Evolutionary conservation across 2,888 invertebrate genomes (phyloP), one percentile per base, ranked within the genome.

Genomic region (Palloptera scutellata): DNA sequence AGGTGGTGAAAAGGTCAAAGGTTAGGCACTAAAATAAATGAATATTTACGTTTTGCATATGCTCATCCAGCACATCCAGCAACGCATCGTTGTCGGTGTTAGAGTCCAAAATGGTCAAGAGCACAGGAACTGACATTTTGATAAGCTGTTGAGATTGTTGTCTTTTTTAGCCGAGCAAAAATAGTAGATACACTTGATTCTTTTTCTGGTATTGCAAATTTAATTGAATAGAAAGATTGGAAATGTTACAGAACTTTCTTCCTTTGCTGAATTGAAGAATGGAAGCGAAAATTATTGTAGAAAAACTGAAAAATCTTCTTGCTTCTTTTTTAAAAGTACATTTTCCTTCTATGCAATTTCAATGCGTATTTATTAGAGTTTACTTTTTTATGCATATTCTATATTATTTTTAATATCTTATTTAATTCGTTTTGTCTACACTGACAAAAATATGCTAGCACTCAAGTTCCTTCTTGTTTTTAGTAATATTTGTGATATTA

Each of bases 41-140:
- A 55, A 66, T 75, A 78, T 71, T 81, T 83, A 83, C 83, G 75
- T 76, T 78, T 75, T 82, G 74, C 64, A 75, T 78, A 70, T 81
- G 79, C 58, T 82, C 80, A 59, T 83, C 82, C 73, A 76, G 64
- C 60, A 71, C 66, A 13, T 19, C 48, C 48, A 61, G 41, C 13
- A 51, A 40, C 13, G 30, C 30, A 20, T 52, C 54, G n/a, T 45
- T 15, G n/a, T 54, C 45, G 20, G 15, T 43, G 48, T 15, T 51
- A 20, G 78, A 65, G 65, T 81, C 80, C 75, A 79, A 66, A 53
- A 75, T 76, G 40, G 73, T 77, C 68, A 82, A 68, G 58, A 83
- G 64, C 76, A 79, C 77, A 60, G 83, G 79, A 51, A 79, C 79
- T 48, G 83, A 83, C 83, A 83, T 83, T 43, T 68, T 70, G 40